Evolutionary conservation across 2,888 invertebrate genomes (phyloP), one percentile per base, ranked within the genome.

Genomic region (Phengaris alcon): DNA sequence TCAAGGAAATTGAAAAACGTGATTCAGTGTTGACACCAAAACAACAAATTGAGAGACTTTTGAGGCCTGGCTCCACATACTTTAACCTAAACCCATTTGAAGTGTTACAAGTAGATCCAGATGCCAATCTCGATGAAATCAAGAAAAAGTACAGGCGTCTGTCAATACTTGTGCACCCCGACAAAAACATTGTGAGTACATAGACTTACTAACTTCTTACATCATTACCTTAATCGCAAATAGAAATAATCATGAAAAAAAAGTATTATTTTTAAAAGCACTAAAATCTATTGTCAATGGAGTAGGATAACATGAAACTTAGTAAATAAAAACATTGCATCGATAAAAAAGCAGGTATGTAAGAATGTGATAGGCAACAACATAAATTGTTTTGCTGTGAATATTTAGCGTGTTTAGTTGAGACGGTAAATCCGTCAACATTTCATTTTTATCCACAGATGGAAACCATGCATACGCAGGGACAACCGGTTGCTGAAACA

Each of bases 131-230:
- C 75, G 98, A 99, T 82, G 98, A 98, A 86, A 97, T 99, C 75
- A 99, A 99, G 90, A 99, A 98, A 88, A 98, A 98, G 91, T 99
- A 99, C 90, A 95, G 98, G 86, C 95, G 97, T 93, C 95, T 99
- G 84, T 99, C 99, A 22, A 98, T 99, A 88, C 94, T 99, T 84
- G 99, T 99, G 55, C 99, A 99, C 96, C 99, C 99, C 44, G 99
- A 99, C 88, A 99, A 99, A 94, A 99, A 99, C 93, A 95, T 93
- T 82, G 94, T 94, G 82, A 88, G 90, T 84, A 51, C 44, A 52
- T 75, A 51, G 13, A 68, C 52, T 12, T 6, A 74, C 8, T 12
- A 69, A 22, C 22, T 6, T 73, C 9, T 22, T 8, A 64, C 46
- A 44, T 6, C 35, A 35, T 35, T 35, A 35, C 13, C 12, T 46